Evolutionary conservation across 2,113 vertebrate genomes (phyloP).

Genomic region (Micronycteris hirsuta): DNA sequence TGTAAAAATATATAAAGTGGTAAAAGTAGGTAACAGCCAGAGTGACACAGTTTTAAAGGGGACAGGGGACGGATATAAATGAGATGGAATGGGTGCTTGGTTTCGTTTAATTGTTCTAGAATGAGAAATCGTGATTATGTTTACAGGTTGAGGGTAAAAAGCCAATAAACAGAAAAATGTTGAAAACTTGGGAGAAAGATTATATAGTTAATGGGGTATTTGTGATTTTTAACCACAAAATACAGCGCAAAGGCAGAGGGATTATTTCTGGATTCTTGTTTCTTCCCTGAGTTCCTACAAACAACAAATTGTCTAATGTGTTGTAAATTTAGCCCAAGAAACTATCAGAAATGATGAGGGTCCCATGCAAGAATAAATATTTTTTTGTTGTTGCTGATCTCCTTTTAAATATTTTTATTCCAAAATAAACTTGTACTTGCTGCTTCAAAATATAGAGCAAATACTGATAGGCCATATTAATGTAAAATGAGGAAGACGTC

Average conservation of each 20-base stretch:
- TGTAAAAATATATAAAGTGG: neutral
- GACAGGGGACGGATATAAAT: neutral
- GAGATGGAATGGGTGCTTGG: neutral
- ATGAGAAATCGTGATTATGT: neutral
- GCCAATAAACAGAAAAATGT: neutral
- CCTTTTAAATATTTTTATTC: neutral
- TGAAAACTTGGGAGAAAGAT: neutral
- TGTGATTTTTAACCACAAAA: neutral
- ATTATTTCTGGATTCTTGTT: neutral
- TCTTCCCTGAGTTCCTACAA: neutral
- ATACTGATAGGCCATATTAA: neutral
- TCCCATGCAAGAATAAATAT: neutral
- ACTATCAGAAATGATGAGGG: neutral
- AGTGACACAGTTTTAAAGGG: neutral
- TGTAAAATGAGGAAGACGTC: neutral
- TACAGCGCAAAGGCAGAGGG: neutral
- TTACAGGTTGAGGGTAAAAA: neutral
- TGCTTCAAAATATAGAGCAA: neutral
- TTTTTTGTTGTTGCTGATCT: neutral
- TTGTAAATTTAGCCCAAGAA: neutral
- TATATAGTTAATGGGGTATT: neutral
- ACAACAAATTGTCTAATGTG: neutral
- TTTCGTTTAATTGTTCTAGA: neutral
- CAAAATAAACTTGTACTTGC: neutral
- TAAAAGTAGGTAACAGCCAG: neutral